These are phyloP conservation scores for Pachyuromys duprasi DNA, from an alignment of 2,797 vertebrate genomes.

Conservation along the genomic window DNA sequence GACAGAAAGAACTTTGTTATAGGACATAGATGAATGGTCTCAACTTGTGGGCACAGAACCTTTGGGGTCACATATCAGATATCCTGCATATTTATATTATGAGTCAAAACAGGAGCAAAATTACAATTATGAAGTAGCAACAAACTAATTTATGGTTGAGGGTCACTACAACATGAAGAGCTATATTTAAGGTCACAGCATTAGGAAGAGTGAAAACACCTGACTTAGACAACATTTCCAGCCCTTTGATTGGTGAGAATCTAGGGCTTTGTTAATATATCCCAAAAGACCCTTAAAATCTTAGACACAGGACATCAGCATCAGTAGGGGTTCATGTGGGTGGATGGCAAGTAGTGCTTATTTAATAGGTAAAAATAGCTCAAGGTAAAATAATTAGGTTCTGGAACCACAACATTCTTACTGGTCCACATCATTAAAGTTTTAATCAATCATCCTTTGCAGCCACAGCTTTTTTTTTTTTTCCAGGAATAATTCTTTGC, in stretches of 20 bases:
- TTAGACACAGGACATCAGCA: too few species aligned
- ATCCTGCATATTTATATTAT: background rate
- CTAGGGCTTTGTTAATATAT: background rate
- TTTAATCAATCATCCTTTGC: background rate
- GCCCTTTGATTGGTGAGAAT: background rate
- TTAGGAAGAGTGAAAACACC: background rate
- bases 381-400: background rate
- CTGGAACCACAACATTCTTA: background rate
- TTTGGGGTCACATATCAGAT: background rate
- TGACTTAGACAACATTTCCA: background rate
- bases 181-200: background rate
- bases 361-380: background rate
- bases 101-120: background rate
- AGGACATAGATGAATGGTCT: background rate
- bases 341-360: background rate
- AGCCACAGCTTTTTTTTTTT: background rate
- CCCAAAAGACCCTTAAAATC: background rate
- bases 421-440: background rate
- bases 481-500: background rate
- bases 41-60: background rate
- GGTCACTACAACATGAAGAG: background rate
- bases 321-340: background rate
- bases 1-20: background rate
- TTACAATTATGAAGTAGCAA: background rate
- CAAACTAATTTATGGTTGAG: background rate